Evolutionary conservation across 1,140 invertebrate species (phyloP).

Genomic region (Aradophagus sp.): DNA sequence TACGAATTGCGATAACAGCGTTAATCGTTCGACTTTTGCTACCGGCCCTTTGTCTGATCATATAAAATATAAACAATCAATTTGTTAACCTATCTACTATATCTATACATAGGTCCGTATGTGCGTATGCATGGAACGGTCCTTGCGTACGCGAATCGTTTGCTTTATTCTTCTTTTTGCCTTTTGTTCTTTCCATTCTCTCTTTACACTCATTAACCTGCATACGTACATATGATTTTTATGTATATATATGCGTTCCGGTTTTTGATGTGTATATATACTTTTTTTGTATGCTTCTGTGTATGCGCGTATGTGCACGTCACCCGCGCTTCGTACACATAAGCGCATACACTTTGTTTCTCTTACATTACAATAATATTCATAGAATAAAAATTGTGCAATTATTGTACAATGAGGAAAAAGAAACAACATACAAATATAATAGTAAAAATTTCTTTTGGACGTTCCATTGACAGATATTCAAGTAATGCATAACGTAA

Average conservation of each 20-base stretch:
- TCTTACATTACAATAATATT: constrained; percentile 42
- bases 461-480: constrained; percentile 50
- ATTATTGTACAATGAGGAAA: constrained; percentile 62
- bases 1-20: constrained; percentile 54
- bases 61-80: constrained; percentile 75
- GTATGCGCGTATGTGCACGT: constrained; percentile 19
- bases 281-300: constrained; percentile 13
- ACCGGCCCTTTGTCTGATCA: constrained; percentile 60
- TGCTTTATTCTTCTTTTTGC: too few species aligned
- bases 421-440: constrained; percentile 58
- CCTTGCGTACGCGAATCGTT: constrained; percentile 53
- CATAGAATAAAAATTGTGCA: constrained; percentile 65
- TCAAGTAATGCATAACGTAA: constrained; percentile 40
- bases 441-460: constrained; percentile 63
- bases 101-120: constrained; percentile 72
- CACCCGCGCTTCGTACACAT: neutral
- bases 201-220: constrained; percentile 31
- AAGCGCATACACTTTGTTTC: constrained; percentile 13
- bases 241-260: constrained; percentile 24
- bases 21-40: constrained; percentile 64
- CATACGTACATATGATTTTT: constrained; percentile 56
- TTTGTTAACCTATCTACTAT: constrained; percentile 75
- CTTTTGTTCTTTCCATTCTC: too few species aligned
- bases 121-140: constrained; percentile 70
- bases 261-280: constrained; percentile 31